Evolutionary conservation across 2,888 invertebrate species (phyloP).

Genomic region (Endotricha flammealis): DNA sequence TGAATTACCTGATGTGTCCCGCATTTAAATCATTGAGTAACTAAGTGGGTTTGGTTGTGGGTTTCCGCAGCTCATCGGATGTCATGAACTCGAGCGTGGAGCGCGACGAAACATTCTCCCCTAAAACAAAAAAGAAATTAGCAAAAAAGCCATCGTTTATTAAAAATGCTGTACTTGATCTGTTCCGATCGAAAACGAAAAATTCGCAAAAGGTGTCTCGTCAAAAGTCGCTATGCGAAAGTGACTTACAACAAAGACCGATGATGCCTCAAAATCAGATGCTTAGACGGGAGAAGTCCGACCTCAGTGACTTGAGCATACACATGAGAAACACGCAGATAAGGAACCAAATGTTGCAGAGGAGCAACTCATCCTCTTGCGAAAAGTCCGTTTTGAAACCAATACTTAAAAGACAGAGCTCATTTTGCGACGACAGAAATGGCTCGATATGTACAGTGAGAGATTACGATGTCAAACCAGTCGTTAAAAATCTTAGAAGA

Average conservation of each 20-base stretch:
- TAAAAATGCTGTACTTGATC: constrained; percentile 73
- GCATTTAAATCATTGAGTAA: constrained; percentile 57
- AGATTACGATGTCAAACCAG: constrained; percentile 68
- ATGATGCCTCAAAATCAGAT: constrained; percentile 47
- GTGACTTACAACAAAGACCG: constrained; percentile 65
- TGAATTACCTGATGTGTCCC: constrained; percentile 55
- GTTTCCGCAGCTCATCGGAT: constrained; percentile 75
- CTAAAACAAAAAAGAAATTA: constrained; percentile 78
- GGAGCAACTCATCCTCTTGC: constrained; percentile 72
- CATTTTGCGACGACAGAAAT: constrained; percentile 69
- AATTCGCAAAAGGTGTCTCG: constrained; percentile 68
- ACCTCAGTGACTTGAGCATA: constrained; percentile 59
- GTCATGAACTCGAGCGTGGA: constrained; percentile 73
- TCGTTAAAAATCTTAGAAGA: constrained; percentile 55
- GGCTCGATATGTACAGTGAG: constrained; percentile 66
- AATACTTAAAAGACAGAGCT: constrained; percentile 70
- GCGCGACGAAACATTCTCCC: constrained; percentile 72
- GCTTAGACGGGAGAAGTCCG: constrained; percentile 70
- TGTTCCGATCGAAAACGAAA: constrained; percentile 76
- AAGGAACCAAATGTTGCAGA: constrained; percentile 68
- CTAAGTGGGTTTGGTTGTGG: constrained; percentile 77
- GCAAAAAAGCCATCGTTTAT: constrained; percentile 77
- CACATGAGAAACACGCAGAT: constrained; percentile 67
- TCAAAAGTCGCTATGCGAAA: constrained; percentile 72
- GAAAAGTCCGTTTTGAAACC: constrained; percentile 69